Percentiles rank a stretch among this genome's conserved stretches.
phyloP scores from a whole-genome alignment of 2,113 vertebrate genomes.

The Cisticola juncidis region DNA sequence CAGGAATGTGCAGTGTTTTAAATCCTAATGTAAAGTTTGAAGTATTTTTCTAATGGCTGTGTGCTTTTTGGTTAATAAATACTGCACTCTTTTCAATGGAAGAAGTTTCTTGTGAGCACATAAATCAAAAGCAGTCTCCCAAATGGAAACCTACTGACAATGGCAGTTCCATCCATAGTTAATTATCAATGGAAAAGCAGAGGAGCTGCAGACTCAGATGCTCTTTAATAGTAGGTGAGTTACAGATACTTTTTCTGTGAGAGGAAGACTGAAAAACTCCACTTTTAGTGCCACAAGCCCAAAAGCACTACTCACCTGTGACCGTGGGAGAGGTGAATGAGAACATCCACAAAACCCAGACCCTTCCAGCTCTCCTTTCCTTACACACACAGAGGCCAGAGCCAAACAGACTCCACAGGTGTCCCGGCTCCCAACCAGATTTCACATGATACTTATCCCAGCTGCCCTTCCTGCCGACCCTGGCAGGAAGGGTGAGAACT shows the following conservation, averaged over 20 bases:
- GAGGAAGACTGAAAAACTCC: background rate
- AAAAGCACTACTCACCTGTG: background rate
- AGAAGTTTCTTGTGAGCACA: rapidly evolving
- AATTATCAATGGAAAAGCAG: background rate
- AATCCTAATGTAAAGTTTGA: background rate
- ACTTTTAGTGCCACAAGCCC: background rate
- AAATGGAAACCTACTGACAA: background rate
- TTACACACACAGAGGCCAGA: background rate
- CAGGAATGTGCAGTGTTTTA: background rate
- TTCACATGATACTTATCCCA: background rate
- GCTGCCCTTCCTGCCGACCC: background rate
- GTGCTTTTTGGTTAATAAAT: background rate
- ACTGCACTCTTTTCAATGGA: background rate
- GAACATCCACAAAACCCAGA: background rate
- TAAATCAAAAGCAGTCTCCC: background rate
- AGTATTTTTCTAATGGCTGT: background rate
- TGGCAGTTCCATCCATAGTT: background rate
- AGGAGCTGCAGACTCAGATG: background rate
- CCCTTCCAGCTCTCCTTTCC: background rate
- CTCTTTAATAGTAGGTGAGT: background rate
- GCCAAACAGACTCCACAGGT: background rate
- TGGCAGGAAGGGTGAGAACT: background rate
- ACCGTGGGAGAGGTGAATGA: background rate
- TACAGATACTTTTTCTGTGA: background rate
- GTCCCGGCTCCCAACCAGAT: background rate